Conservation (phyloP, 1,140 invertebrate species). For the Drosophila ironensis region DNA sequence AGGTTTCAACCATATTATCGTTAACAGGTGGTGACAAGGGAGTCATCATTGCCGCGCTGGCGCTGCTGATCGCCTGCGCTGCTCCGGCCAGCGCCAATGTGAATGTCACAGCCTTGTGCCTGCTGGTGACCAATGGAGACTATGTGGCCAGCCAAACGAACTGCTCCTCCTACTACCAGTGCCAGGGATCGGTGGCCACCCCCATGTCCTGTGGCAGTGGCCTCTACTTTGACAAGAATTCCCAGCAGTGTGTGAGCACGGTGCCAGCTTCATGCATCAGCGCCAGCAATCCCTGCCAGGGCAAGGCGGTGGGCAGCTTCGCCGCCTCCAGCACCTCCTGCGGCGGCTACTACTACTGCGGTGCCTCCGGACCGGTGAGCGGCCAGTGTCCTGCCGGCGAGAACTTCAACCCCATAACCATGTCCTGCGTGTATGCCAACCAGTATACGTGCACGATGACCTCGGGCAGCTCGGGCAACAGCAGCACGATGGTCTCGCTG, state of each 20-base stretch:
- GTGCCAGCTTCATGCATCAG: conserved; percentile 3
- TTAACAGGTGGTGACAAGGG: conserved; percentile 34
- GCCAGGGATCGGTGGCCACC: conserved; percentile 18
- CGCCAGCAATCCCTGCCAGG: conserved; percentile 19
- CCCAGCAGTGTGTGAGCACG: conserved; percentile 5
- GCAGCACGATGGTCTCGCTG: neutral
- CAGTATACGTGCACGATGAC: conserved; percentile 13
- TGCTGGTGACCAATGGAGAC: conserved; percentile 22
- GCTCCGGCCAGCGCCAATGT: conserved; percentile 24
- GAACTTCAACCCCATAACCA: conserved; percentile 39
- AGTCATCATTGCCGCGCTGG: conserved; percentile 11
- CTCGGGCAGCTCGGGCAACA: neutral
- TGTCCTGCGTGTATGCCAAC: conserved; percentile 31
- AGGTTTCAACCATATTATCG: too few species aligned
- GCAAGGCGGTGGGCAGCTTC: conserved; percentile 27
- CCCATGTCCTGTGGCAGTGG: conserved; percentile 19
- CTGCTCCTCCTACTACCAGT: conserved; percentile 45
- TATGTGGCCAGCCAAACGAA: conserved; percentile 37
- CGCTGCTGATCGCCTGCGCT: conserved; percentile 23
- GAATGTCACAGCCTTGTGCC: conserved; percentile 45
- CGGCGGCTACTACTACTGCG: conserved; percentile 46
- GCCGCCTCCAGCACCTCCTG: conserved; percentile 23
- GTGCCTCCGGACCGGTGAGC: conserved; percentile 7
- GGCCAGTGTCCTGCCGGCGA: conserved; percentile 41
- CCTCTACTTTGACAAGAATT: conserved; percentile 34